Base-by-base conservation (phyloP, 1,140 invertebrate species). In the Thalassaphorura encarpata region DNA sequence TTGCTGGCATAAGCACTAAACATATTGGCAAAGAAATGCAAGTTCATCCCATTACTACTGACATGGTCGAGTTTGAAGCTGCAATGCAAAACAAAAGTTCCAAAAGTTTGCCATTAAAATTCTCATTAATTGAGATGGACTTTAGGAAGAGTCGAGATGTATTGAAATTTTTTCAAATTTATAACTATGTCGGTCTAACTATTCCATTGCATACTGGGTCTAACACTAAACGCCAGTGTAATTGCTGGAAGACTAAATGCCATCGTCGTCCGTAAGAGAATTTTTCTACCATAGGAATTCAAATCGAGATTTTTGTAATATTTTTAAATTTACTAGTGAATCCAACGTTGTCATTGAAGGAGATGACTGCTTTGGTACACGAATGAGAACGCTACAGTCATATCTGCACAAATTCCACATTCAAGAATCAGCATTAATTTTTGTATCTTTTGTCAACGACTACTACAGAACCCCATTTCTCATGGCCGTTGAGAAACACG, bases 361-460 rank as follows among this genome's bases (percentile, higher is more conserved):
- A 55, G 89, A 93, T 71, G 92, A 93, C 72, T 91, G 87, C 70
- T 95, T 89, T 68, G 73, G 87, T 58, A 92, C 88, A 71, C 80
- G 88, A 73, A 80, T 88, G 28, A 84, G 87, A n/a, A 87, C 85
- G 27, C 79, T 93, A 19, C 83, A 83, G 69, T 80, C 82, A 56
- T n/a, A n/a, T n/a, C n/a, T n/a, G n/a, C n/a, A n/a, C n/a, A n/a
- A n/a, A n/a, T n/a, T n/a, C n/a, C n/a, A 75, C 86, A 52, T 85
- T 85, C 2, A 78, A 81, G 58, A 85, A 23, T 80, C 87, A 59
- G 85, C 92, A 69, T 82, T 94, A 62, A 73, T 91, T 19, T 89
- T 85, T 68, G 85, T 86, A 6, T 89, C 85, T 3, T 93, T 92
- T 70, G 82, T 84, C 63, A 93, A 94, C 73, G 78, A 83, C 55